Evolutionary conservation across 2,797 vertebrate species (phyloP).

Genomic region (Betta splendens): DNA sequence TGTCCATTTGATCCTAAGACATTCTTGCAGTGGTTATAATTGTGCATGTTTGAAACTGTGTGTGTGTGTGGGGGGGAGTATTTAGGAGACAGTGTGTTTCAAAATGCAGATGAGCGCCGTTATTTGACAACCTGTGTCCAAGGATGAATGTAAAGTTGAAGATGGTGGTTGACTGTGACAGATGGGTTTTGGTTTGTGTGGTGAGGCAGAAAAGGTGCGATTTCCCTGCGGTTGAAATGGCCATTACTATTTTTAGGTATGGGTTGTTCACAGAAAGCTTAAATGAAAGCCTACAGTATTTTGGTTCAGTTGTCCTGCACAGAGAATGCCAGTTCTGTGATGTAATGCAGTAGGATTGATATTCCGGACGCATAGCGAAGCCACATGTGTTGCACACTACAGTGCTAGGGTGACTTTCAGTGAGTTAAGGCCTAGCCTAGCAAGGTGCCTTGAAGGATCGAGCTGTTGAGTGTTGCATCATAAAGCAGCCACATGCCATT

Average conservation of each 20-base stretch:
- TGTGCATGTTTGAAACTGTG: conserved; percentile 55
- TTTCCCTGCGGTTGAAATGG: conserved; percentile 46
- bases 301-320: conserved; percentile 43
- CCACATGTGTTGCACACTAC: conserved; percentile 56
- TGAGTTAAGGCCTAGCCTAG: conserved; percentile 46
- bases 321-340: conserved; percentile 56
- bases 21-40: conserved; percentile 18
- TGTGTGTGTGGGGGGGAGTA: conserved; percentile 48
- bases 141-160: conserved; percentile 77
- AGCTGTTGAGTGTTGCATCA: conserved; percentile 66
- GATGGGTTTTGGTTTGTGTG: conserved; percentile 60
- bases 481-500: conserved; percentile 58
- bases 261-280: conserved; percentile 20
- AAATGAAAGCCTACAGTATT: conserved; percentile 49
- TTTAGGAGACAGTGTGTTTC: conserved; percentile 35
- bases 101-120: conserved; percentile 55
- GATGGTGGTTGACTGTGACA: conserved; percentile 67
- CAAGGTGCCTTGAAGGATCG: conserved; percentile 37
- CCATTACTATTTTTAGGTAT: conserved; percentile 36
- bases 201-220: conserved; percentile 57
- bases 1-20: conserved; percentile 17
- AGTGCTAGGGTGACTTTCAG: conserved; percentile 43
- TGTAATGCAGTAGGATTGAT: conserved; percentile 66
- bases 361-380: conserved; percentile 60
- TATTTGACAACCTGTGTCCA: conserved; percentile 53